These are phyloP conservation scores for Dicaeum eximium DNA, from an alignment of 2,113 vertebrate species.

Conservation along the genomic window DNA sequence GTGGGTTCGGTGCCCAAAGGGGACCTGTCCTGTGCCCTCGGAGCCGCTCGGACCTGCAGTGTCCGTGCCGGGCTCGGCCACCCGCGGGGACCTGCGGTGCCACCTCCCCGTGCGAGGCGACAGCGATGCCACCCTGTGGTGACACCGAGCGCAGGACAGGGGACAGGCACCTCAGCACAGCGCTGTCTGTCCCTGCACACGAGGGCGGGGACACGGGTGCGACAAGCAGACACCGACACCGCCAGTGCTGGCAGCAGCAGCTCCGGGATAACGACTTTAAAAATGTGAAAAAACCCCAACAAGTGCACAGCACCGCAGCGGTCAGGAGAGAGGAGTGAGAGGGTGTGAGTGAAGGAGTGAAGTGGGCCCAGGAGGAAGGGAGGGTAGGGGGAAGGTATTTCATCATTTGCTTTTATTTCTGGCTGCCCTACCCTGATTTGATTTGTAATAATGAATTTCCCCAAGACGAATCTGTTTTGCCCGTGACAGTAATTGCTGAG, in stretches of 20 bases:
- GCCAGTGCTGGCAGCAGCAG: fast-evolving
- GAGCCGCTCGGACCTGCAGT: background rate
- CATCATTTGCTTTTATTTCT: background rate
- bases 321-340: background rate
- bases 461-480: background rate
- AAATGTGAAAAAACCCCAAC: no score
- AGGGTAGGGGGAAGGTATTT: background rate
- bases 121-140: slow-evolving; percentile 31
- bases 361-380: background rate
- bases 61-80: background rate
- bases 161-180: background rate
- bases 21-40: background rate
- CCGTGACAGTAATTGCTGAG: background rate
- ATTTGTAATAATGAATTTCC: background rate
- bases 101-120: background rate
- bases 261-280: fast-evolving
- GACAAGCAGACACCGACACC: fast-evolving
- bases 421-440: background rate
- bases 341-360: background rate
- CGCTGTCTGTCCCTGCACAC: background rate
- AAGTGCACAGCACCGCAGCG: background rate
- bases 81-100: background rate
- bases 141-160: background rate
- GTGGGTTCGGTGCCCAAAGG: fast-evolving
- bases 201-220: background rate